Percentiles rank a stretch among this genome's conserved stretches.
Evolutionary conservation across 2,113 vertebrate species (phyloP).

Genomic region (Pituophis catenifer): DNA sequence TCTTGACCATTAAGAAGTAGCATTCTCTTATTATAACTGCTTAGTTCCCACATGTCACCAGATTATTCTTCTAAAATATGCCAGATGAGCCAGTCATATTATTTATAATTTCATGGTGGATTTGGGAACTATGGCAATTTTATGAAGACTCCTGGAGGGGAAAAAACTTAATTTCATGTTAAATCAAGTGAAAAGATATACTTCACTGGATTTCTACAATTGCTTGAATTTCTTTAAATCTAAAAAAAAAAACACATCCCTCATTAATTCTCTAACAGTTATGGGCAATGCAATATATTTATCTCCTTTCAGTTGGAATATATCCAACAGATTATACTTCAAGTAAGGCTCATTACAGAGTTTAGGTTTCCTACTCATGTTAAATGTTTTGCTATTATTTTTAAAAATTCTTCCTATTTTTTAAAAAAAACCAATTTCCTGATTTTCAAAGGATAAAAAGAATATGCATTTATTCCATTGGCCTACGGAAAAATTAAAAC

Average conservation of each 20-base stretch:
- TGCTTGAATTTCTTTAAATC: conserved; percentile 63
- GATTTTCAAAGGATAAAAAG: conserved; percentile 48
- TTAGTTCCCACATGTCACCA: conserved; percentile 34
- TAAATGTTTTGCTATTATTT: conserved; percentile 36
- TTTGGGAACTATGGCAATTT: conserved; percentile 68
- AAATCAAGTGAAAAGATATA: conserved; percentile 70
- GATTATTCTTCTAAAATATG: conserved; percentile 52
- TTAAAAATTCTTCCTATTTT: conserved; percentile 38
- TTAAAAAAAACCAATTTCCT: conserved; percentile 38
- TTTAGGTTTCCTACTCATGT: conserved; percentile 46
- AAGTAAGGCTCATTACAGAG: conserved; percentile 36
- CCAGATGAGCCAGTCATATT: conserved; percentile 62
- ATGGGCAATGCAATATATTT: conserved; percentile 53
- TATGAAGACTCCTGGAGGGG: conserved; percentile 52
- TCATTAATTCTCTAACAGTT: conserved; percentile 69
- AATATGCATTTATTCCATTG: conserved; percentile 20
- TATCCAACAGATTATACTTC: conserved; percentile 54
- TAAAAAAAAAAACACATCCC: conserved; percentile 61
- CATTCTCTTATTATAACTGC: background rate
- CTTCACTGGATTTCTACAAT: conserved; percentile 71
- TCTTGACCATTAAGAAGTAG: background rate
- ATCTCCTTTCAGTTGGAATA: conserved; percentile 42
- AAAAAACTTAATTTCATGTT: conserved; percentile 69
- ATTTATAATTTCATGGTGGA: conserved; percentile 69
- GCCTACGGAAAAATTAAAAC: conserved; percentile 37